Evolutionary conservation across 2,113 vertebrate species (phyloP), one percentile per base, ranked within the genome.

Genomic region (Struthidea cinerea): DNA sequence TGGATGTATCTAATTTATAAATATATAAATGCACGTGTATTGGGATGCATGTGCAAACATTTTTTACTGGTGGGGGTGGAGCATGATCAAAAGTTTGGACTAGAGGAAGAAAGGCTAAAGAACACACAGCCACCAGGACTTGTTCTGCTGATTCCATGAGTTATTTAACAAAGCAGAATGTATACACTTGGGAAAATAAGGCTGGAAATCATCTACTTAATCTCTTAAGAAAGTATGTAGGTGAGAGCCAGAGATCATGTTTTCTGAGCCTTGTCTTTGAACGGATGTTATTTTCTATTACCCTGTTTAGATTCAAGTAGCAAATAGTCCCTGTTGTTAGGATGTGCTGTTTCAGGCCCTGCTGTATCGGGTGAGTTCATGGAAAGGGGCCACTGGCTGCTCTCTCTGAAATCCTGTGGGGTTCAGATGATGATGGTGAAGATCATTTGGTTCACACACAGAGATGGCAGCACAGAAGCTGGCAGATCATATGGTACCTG

Each of bases 221-320:
- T 82, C 32, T 84, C 18, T 68, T 84, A 33, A 71, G 76, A 64
- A 56, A 37, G 19, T 47, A 13, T 2, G 4, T 42, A 81, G 76
- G 60, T 93, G 56, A 84, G 50, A 84, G 88, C 64, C 64, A 87
- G 68, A 84, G 47, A 69, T 79, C 11, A 5, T 68, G 44, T 90
- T 90, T 93, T 84, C 71, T 74, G 67, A 88, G 47, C 50, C 64
- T 78, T 81, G 30, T 50, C 92, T 93, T 95, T 84, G 50, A 87
- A 78, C 8, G 56, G 52, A 59, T 86, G 28, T 53, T 53, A 7
- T 69, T 95, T 94, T 73, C 87, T 93, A 73, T 83, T 70, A 23
- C 35, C 35, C 39, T 84, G 50, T 42, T 78, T 95, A 73, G 69
- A 53, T 89, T 94, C 23, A 69, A 87, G 84, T 57, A 87, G 55